These are phyloP conservation scores for Myiotriccus ornatus DNA, from an alignment of 2,797 vertebrate genomes.

Conservation along the genomic window DNA sequence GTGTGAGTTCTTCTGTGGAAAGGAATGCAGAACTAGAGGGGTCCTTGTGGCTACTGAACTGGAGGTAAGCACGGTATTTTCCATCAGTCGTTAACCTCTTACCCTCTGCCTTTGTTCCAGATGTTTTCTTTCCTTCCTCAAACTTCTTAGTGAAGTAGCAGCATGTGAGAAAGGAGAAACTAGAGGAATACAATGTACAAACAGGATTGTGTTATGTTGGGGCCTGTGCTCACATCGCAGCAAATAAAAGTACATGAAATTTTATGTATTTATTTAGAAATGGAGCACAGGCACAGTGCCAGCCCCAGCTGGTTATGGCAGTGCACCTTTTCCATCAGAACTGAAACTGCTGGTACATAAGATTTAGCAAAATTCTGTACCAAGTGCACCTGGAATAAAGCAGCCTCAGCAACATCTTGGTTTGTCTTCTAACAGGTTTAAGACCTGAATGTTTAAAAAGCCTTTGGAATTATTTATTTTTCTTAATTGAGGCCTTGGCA, in stretches of 20 bases:
- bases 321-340: background rate
- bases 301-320: background rate
- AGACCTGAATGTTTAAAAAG: background rate
- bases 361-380: background rate
- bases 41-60: slow-evolving; percentile 25
- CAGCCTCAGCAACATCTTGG: background rate
- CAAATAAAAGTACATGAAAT: background rate
- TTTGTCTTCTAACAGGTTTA: background rate
- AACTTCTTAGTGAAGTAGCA: slow-evolving; percentile 22
- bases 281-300: background rate
- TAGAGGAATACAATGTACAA: background rate
- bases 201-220: background rate
- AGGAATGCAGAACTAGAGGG: slow-evolving; percentile 6
- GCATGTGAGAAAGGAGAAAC: background rate
- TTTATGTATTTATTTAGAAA: background rate
- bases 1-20: background rate
- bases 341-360: background rate
- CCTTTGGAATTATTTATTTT: background rate
- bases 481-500: background rate
- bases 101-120: slow-evolving; percentile 50
- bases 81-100: slow-evolving; percentile 27
- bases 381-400: background rate
- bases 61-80: slow-evolving; percentile 18
- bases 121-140: slow-evolving; percentile 54
- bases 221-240: background rate